Conservation (phyloP, 2,888 invertebrate species). For the Pelosia muscerda region DNA sequence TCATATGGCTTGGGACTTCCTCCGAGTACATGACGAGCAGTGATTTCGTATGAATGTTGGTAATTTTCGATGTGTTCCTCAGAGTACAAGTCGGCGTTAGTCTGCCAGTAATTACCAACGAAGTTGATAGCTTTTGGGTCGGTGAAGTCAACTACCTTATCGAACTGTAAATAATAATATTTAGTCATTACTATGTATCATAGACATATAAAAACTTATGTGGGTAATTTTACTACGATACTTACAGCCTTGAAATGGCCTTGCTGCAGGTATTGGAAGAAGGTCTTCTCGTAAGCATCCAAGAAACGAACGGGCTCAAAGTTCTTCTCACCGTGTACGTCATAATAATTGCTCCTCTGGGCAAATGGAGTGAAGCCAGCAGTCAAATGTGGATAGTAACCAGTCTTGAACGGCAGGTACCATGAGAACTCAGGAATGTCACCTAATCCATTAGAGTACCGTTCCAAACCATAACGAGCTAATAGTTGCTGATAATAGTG, state of each 20-base stretch:
- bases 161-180: conserved; percentile 61
- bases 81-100: conserved; percentile 81
- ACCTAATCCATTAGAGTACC: conserved; percentile 88
- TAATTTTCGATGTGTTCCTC: conserved; percentile 64
- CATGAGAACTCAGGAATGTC: conserved; percentile 88
- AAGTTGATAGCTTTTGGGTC: conserved; percentile 82
- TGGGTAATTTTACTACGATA: conserved; percentile 6
- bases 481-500: conserved; percentile 89
- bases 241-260: conserved; percentile 87
- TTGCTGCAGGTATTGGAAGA: conserved; percentile 82
- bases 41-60: conserved; percentile 87
- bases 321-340: conserved; percentile 82
- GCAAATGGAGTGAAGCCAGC: conserved; percentile 80
- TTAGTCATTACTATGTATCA: not conserved
- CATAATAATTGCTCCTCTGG: conserved; percentile 87
- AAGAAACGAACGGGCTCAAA: conserved; percentile 84
- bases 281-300: conserved; percentile 86
- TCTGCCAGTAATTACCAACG: conserved; percentile 86
- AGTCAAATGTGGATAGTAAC: conserved; percentile 64
- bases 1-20: conserved; percentile 61
- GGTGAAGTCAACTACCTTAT: conserved; percentile 68
- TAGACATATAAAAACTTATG: not conserved
- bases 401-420: conserved; percentile 85
- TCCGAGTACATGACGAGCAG: conserved; percentile 80
- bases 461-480: conserved; percentile 90